A percentile compares a stretch with the other conserved stretches of the same genome.
Evolutionary conservation across 2,113 vertebrate genomes (phyloP).

Genomic region (Opisthocomus hoazin): DNA sequence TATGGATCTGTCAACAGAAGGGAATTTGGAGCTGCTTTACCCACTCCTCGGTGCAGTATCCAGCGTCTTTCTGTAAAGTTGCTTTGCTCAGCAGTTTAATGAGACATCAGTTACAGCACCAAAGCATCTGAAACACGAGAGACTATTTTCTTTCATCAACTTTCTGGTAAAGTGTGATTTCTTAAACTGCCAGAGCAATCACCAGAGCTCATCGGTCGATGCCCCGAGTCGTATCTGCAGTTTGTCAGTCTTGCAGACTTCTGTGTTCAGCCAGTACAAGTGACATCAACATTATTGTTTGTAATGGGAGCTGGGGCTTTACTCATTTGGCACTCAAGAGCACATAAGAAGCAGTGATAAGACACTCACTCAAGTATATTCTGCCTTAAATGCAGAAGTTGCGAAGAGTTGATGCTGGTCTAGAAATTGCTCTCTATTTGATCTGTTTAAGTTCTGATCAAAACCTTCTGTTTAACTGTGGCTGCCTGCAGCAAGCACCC

Average conservation of each 20-base stretch:
- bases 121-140: background rate
- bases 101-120: background rate
- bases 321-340: background rate
- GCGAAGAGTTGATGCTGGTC: background rate
- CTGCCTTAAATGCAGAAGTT: background rate
- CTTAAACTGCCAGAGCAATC: background rate
- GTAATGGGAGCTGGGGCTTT: background rate
- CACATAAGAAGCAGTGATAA: background rate
- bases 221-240: background rate
- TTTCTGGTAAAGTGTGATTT: background rate
- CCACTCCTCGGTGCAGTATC: background rate
- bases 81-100: background rate
- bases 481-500: background rate
- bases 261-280: background rate
- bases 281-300: background rate
- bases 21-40: background rate
- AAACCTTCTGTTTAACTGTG: background rate
- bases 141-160: background rate
- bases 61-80: background rate
- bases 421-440: background rate
- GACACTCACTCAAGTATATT: rapidly evolving
- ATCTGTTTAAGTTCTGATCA: background rate
- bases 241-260: background rate
- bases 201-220: background rate
- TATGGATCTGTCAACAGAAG: background rate